Conservation (phyloP, 2,797 vertebrate species). For the Pantherophis alleghaniensis region DNA sequence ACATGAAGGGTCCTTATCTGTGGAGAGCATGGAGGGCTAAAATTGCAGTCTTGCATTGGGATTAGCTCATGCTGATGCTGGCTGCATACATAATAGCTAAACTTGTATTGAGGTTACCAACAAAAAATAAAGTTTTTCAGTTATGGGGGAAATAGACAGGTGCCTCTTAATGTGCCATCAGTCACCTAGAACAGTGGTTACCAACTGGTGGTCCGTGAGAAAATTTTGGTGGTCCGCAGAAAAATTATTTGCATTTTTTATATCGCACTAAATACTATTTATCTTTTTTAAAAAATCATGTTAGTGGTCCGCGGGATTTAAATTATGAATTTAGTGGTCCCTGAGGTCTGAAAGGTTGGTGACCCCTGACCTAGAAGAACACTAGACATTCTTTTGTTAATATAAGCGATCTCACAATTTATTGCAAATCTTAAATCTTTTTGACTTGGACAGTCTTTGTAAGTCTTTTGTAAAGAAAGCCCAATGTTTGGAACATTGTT, state of each 20-base stretch:
- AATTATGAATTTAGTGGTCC: too few species aligned
- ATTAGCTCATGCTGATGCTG: not conserved
- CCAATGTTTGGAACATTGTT: not conserved
- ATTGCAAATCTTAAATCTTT: not conserved
- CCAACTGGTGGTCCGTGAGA: too few species aligned
- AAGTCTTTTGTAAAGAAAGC: not conserved
- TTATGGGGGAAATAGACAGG: not conserved
- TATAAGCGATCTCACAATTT: not conserved
- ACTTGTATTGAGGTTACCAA: conserved; percentile 16
- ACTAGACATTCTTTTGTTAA: not conserved
- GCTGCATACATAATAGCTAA: not conserved
- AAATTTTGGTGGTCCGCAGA: too few species aligned
- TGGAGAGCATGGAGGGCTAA: not conserved
- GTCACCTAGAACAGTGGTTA: not conserved
- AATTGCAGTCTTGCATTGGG: not conserved
- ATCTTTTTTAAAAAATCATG: too few species aligned
- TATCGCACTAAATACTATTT: too few species aligned
- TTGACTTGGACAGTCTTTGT: not conserved
- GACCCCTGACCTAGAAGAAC: not conserved
- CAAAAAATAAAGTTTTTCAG: conserved; percentile 11
- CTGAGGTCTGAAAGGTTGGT: too few species aligned
- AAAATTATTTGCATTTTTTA: too few species aligned
- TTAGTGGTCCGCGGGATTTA: too few species aligned
- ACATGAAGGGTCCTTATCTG: conserved; percentile 6
- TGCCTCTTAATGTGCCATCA: not conserved